These are phyloP conservation scores for Coptotermes formosanus DNA, from an alignment of 1,140 invertebrate species.

Conservation along the genomic window DNA sequence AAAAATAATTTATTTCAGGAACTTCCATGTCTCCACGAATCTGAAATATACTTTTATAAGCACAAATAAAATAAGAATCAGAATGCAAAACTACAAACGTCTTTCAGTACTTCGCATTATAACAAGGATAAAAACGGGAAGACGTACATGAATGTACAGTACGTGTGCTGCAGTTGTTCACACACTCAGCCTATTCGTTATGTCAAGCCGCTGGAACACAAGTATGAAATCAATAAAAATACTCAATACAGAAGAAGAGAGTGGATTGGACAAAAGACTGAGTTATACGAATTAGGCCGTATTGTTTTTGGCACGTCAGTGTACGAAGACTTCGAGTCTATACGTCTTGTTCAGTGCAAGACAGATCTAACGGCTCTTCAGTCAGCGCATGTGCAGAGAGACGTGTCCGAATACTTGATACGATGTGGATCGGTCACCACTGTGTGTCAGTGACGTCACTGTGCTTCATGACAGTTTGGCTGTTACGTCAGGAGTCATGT, in stretches of 20 bases:
- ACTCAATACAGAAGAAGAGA: background rate
- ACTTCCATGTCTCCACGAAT: no score
- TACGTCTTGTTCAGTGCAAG: no score
- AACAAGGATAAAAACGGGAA: background rate
- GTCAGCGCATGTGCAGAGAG: no score
- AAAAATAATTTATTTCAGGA: no score
- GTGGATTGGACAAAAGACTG: background rate
- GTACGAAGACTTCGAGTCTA: no score
- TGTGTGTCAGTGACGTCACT: no score
- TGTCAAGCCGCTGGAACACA: background rate
- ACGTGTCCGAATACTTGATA: no score
- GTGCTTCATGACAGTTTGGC: no score
- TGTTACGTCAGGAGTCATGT: no score
- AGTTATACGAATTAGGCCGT: background rate
- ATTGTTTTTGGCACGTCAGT: background rate
- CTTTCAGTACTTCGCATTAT: background rate
- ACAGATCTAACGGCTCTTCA: no score
- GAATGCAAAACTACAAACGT: background rate
- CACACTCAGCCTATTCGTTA: background rate
- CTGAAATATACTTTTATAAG: no score
- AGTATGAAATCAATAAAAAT: background rate
- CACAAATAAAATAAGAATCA: background rate
- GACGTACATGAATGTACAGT: background rate
- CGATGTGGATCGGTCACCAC: no score
- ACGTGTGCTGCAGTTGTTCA: background rate